Conservation (phyloP, 2,888 invertebrate genomes). For the Clistopyga incitator region DNA sequence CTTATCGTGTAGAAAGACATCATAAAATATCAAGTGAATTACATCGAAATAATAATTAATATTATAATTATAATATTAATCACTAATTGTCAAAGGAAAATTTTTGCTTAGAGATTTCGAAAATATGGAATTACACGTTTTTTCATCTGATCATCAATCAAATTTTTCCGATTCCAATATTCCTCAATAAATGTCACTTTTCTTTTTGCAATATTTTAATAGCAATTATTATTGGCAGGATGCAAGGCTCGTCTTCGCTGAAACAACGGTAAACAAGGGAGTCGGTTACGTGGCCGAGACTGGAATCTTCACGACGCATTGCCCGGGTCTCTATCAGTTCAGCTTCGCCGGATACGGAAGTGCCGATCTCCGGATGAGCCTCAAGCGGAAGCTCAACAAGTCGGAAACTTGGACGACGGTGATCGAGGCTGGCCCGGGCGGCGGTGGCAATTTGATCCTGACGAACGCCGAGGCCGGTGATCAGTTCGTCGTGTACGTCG, state of each 20-base stretch:
- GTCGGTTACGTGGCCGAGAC: slow-evolving; percentile 84
- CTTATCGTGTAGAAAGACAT: neutral
- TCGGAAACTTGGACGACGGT: slow-evolving; percentile 78
- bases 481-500: slow-evolving; percentile 82
- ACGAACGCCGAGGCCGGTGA: slow-evolving; percentile 83
- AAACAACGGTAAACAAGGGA: slow-evolving; percentile 83
- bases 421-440: slow-evolving; percentile 76
- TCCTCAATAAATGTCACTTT: no score
- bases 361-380: slow-evolving; percentile 76
- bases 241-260: slow-evolving; percentile 72
- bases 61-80: no score
- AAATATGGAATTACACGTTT: neutral
- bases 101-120: no score
- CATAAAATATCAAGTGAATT: no score
- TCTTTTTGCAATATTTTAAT: neutral
- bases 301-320: slow-evolving; percentile 84
- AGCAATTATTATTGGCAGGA: slow-evolving; percentile 68
- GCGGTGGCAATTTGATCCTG: slow-evolving; percentile 82
- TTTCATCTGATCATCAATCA: neutral
- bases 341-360: slow-evolving; percentile 83
- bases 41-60: no score
- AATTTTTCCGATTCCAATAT: no score
- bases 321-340: slow-evolving; percentile 85
- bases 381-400: slow-evolving; percentile 79
- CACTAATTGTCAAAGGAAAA: no score